Evolutionary conservation across 2,113 vertebrate species (phyloP).

Genomic region (Otocyon megalotis): DNA sequence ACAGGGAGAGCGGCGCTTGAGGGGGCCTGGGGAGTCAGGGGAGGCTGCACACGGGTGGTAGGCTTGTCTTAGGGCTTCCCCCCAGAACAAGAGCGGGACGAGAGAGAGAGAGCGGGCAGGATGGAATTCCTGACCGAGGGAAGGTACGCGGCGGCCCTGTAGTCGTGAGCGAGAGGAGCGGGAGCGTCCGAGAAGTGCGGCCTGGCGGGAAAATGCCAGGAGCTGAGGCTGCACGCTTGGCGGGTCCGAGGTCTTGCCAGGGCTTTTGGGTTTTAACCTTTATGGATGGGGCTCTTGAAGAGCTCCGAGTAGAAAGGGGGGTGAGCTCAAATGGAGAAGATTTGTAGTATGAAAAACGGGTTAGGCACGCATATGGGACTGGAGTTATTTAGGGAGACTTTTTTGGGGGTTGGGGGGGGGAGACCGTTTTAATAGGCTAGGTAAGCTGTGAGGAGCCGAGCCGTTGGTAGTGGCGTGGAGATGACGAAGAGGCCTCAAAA

Average conservation of each 20-base stretch:
- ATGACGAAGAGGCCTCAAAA: not conserved
- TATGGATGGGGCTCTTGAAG: not conserved
- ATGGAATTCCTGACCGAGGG: not conserved
- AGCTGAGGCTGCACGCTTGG: not conserved
- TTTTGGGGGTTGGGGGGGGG: no score
- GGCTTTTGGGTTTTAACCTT: not conserved
- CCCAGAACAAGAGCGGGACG: not conserved
- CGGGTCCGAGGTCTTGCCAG: not conserved
- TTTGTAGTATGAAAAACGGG: not conserved
- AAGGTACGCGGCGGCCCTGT: accelerated
- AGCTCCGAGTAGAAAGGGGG: not conserved
- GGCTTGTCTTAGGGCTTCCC: not conserved
- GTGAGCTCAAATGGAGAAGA: not conserved
- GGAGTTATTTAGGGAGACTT: not conserved
- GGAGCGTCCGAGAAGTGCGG: not conserved
- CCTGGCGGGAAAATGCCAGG: not conserved
- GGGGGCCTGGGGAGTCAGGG: not conserved
- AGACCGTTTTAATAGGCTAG: not conserved
- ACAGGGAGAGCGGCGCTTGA: no score
- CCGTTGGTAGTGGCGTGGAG: not conserved
- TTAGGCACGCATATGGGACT: not conserved
- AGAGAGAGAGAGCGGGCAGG: not conserved
- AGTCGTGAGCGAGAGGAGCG: not conserved
- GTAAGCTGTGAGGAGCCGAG: not conserved
- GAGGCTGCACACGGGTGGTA: accelerated